These are phyloP conservation scores for Blennius ocellaris DNA, from an alignment of 2,113 vertebrate genomes.

Conservation along the genomic window DNA sequence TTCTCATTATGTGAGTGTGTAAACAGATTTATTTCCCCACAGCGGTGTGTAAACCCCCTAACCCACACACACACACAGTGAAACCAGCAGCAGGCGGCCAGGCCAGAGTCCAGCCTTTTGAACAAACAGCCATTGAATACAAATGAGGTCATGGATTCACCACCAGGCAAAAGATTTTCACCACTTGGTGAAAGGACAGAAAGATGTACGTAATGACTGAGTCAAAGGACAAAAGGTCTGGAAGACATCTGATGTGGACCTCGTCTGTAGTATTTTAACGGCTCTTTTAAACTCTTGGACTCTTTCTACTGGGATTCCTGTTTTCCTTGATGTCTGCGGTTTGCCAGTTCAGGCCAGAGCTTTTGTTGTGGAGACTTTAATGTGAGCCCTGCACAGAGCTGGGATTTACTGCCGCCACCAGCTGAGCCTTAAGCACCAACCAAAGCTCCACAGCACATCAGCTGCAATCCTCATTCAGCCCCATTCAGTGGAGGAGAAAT, in stretches of 20 bases:
- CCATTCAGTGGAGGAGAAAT: constrained; percentile 35
- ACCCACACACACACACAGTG: constrained; percentile 4
- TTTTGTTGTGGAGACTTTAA: background rate
- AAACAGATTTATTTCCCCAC: no score
- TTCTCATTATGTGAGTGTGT: no score
- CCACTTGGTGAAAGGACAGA: constrained; percentile 8
- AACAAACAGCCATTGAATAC: constrained; percentile 78
- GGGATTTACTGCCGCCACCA: constrained; percentile 41
- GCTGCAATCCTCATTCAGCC: background rate
- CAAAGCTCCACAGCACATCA: constrained; percentile 21
- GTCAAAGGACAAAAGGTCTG: background rate
- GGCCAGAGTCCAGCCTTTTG: constrained; percentile 75
- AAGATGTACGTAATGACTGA: constrained; percentile 3
- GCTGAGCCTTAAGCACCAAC: constrained; percentile 43
- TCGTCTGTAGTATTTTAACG: no score
- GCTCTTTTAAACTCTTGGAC: no score
- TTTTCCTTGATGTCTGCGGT: constrained; percentile 1
- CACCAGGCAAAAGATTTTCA: constrained; percentile 51
- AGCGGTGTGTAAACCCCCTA: no score
- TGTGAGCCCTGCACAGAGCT: constrained; percentile 17
- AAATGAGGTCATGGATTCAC: constrained; percentile 73
- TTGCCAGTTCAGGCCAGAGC: constrained; percentile 18
- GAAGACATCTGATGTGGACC: constrained; percentile 3
- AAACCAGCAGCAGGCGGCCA: constrained; percentile 24
- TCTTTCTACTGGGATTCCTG: constrained; percentile 6